These are phyloP conservation scores for Heterohyrax brucei DNA, from an alignment of 2,797 vertebrate genomes.

Conservation along the genomic window DNA sequence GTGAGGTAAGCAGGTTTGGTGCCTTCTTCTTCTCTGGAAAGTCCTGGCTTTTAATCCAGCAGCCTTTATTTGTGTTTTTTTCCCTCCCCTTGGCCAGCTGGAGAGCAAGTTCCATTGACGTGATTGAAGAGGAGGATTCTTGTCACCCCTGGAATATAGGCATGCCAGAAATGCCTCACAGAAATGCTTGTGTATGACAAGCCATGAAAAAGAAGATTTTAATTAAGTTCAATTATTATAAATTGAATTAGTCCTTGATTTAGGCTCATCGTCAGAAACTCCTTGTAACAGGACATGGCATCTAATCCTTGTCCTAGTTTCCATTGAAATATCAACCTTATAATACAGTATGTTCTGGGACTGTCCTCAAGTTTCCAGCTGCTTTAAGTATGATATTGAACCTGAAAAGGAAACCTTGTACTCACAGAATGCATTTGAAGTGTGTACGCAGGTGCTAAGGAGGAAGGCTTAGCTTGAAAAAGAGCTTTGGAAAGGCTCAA, in stretches of 20 bases:
- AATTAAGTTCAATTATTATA: conserved; percentile 68
- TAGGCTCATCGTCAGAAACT: conserved; percentile 44
- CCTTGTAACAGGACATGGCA: conserved; percentile 33
- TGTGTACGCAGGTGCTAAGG: conserved; percentile 6
- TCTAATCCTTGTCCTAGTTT: conserved; percentile 68
- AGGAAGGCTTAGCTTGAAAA: conserved; percentile 37
- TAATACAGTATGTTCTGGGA: conserved; percentile 62
- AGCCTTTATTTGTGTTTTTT: conserved; percentile 19
- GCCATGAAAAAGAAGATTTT: conserved; percentile 43
- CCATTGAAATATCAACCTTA: conserved; percentile 65
- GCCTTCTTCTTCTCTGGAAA: conserved; percentile 46
- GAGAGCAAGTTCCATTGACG: neutral
- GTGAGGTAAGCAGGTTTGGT: conserved; percentile 38
- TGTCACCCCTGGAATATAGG: conserved; percentile 9
- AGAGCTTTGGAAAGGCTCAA: conserved; percentile 10
- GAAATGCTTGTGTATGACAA: neutral
- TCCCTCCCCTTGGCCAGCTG: conserved; percentile 33
- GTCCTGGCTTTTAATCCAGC: neutral
- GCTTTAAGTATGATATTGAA: conserved; percentile 52
- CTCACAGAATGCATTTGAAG: conserved; percentile 51
- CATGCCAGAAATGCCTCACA: neutral
- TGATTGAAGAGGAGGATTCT: conserved; percentile 25
- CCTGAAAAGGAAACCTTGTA: conserved; percentile 58
- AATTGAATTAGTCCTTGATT: conserved; percentile 70
- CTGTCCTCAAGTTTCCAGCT: conserved; percentile 66